A percentile compares a stretch with the other conserved stretches of the same genome.
phyloP scores from a whole-genome alignment of 2,888 invertebrate genomes.

The Pseudococcus jackbeardsleyi region DNA sequence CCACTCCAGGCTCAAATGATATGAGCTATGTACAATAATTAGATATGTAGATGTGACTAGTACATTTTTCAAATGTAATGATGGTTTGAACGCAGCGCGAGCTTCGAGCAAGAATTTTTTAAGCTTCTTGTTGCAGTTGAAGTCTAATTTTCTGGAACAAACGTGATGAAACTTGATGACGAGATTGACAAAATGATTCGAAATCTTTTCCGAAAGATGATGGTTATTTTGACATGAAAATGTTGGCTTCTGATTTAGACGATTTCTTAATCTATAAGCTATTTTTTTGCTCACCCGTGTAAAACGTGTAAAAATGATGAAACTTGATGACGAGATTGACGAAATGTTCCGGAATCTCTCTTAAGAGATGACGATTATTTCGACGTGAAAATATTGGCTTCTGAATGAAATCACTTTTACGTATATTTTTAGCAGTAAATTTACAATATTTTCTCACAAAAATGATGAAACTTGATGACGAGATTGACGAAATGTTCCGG shows the following conservation, averaged over 20 bases:
- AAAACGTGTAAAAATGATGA: slow-evolving; percentile 33
- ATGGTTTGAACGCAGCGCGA: no score
- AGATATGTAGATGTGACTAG: no score
- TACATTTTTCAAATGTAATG: no score
- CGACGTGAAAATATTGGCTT: slow-evolving; percentile 55
- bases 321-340: slow-evolving; percentile 56
- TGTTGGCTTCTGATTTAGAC: slow-evolving; percentile 38
- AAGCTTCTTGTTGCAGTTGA: no score
- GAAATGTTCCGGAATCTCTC: slow-evolving; percentile 6
- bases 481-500: background rate
- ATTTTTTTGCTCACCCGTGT: no score
- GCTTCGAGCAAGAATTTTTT: no score
- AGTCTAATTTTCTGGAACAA: no score
- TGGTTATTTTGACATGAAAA: slow-evolving; percentile 53
- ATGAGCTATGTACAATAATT: no score
- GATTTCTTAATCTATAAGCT: background rate
- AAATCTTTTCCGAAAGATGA: background rate
- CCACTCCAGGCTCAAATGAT: no score
- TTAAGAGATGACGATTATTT: background rate
- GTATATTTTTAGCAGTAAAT: background rate
- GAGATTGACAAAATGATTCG: slow-evolving; percentile 56
- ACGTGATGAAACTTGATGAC: slow-evolving; percentile 59
- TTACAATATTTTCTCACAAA: background rate
- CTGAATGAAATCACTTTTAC: background rate
- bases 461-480: slow-evolving; percentile 48